phyloP scores from a whole-genome alignment of 2,113 vertebrate species.

The Podarcis muralis region DNA sequence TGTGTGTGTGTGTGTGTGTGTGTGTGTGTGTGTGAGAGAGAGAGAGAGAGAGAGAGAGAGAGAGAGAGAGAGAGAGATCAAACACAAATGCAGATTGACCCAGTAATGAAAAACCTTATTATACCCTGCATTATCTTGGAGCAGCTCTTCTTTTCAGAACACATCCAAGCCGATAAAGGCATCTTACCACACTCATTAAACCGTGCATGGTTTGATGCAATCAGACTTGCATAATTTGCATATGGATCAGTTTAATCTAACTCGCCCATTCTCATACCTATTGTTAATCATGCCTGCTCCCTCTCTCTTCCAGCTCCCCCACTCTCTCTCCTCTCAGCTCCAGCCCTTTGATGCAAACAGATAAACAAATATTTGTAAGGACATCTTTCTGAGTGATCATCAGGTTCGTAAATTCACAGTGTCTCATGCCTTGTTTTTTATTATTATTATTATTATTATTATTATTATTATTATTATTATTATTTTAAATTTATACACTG shows the following conservation, averaged over 20 bases:
- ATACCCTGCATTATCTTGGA: slow-evolving; percentile 78
- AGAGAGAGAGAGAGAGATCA: slow-evolving; percentile 25
- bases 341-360: slow-evolving; percentile 74
- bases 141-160: slow-evolving; percentile 73
- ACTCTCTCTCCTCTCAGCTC: slow-evolving; percentile 50
- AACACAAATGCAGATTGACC: slow-evolving; percentile 74
- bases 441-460: slow-evolving; percentile 39
- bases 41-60: slow-evolving; percentile 16
- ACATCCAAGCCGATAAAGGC: slow-evolving; percentile 80
- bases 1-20: neutral
- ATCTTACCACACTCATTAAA: slow-evolving; percentile 79
- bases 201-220: slow-evolving; percentile 79
- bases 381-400: slow-evolving; percentile 76
- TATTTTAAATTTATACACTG: no score
- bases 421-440: slow-evolving; percentile 65
- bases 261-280: slow-evolving; percentile 79
- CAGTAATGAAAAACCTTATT: slow-evolving; percentile 79
- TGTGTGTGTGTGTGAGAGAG: neutral
- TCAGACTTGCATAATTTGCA: slow-evolving; percentile 80
- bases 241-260: slow-evolving; percentile 82
- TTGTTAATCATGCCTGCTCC: slow-evolving; percentile 76
- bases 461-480: slow-evolving; percentile 53
- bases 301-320: slow-evolving; percentile 40
- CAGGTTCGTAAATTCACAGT: slow-evolving; percentile 51
- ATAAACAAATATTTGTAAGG: slow-evolving; percentile 77